Base-by-base conservation (phyloP, 2,797 vertebrate genomes). In the Morus bassanus region DNA sequence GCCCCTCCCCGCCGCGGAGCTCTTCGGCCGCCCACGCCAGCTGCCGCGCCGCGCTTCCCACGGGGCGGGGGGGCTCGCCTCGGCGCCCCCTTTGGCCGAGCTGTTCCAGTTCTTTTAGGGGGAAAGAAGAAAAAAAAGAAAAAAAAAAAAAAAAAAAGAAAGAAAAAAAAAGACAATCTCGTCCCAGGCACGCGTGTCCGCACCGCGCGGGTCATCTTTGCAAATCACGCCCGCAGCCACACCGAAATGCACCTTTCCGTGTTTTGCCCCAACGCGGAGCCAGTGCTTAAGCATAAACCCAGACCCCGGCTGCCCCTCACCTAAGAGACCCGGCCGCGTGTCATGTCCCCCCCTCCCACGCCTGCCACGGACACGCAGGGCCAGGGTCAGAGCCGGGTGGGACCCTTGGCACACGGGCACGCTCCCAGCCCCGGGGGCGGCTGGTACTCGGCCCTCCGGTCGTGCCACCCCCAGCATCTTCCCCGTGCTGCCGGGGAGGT, bases 21-120 rank as follows among this genome's bases (percentile, higher is more conserved):
- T 45, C 43, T 45, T 18, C 43, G 43, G 43, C 43, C 43, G 43
- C 43, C 43, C 43, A 45, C 43, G 43, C 43, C 43, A 45, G 43
- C 43, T 18, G 43, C 43, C 43, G 43, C 43, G 43, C 43, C 43
- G 43, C 43, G 43, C 43, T 45, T 45, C 43, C 43, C 43, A 45
- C 43, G 43, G 43, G 43, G 43, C 43, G 43, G 33, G 69, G 91
- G 87, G 72, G 88, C 78, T 24, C 43, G 79, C 77, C 81, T 72
- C 96, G 73, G 61, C 56, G 54, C 95, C 78, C 91, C 94, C 91
- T 95, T 86, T 48, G 91, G 67, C 54, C 65, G 91, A 78, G 96
- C 88, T 94, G 46, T 89, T 96, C 92, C 68, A 18, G 46, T 83
- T 94, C 94, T 89, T 92, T 63, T 16, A 45, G 43, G 43, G 43